Percentiles rank a stretch among this genome's conserved stretches.
Conservation (phyloP, 2,113 vertebrate species). For the Nestor notabilis region DNA sequence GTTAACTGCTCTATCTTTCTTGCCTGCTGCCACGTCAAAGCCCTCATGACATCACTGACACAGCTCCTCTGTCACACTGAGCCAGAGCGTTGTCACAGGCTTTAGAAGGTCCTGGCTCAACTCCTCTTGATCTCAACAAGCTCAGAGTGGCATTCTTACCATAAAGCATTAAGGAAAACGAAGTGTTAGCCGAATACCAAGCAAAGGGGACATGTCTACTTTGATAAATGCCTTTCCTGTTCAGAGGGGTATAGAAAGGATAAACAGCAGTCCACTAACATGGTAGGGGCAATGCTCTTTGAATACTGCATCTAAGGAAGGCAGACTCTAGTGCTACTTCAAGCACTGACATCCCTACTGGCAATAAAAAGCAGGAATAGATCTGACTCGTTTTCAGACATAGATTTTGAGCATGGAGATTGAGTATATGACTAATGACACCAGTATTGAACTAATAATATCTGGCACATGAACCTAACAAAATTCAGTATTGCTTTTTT, state of each 20-base stretch:
- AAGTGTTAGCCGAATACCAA: not conserved
- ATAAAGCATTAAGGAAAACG: not conserved
- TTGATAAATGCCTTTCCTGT: slow-evolving; percentile 8
- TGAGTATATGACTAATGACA: not conserved
- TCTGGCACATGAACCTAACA: not conserved
- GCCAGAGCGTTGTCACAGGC: not conserved
- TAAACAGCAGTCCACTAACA: not conserved
- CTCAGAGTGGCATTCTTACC: not conserved
- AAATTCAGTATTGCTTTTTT: not conserved
- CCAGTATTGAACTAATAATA: not conserved
- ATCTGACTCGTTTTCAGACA: not conserved
- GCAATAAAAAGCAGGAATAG: not conserved
- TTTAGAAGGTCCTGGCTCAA: not conserved
- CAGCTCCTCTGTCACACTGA: not conserved
- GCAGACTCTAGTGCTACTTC: not conserved
- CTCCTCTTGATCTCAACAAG: not conserved
- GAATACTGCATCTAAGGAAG: not conserved
- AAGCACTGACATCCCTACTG: not conserved
- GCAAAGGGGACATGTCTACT: not conserved
- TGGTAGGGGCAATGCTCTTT: not conserved
- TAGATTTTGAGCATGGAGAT: not conserved
- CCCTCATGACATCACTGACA: not conserved
- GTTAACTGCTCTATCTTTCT: not conserved
- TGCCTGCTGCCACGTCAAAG: not conserved
- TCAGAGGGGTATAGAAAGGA: not conserved